Percentiles rank a stretch among this genome's conserved stretches.
Conservation (phyloP, 2,113 vertebrate species). For the Daboia siamensis region DNA sequence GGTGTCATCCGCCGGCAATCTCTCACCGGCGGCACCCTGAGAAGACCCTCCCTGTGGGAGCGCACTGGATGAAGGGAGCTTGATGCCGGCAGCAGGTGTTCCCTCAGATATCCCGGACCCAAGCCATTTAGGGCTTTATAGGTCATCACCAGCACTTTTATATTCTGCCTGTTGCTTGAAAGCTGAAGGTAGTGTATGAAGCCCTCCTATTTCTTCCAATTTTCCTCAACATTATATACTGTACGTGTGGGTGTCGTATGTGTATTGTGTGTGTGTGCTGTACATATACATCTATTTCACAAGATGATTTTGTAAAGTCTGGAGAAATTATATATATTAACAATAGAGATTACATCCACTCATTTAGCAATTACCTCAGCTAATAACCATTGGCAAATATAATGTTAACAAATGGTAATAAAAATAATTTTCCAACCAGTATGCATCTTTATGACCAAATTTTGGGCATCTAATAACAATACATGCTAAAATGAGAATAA, state of each 20-base stretch:
- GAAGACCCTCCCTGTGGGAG: no score
- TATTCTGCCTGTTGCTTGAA: not conserved
- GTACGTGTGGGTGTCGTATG: no score
- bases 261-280: not conserved
- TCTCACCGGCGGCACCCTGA: no score
- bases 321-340: not conserved
- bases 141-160: no score
- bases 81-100: no score
- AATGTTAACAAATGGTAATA: not conserved
- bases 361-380: not conserved
- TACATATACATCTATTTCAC: not conserved
- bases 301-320: not conserved
- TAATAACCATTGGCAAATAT: not conserved
- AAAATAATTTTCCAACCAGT: not conserved
- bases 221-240: not conserved
- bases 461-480: not conserved
- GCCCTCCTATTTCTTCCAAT: not conserved
- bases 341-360: not conserved
- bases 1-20: no score
- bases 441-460: not conserved
- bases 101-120: no score
- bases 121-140: no score
- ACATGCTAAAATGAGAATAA: not conserved
- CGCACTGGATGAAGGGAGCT: no score
- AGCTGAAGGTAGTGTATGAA: not conserved